These are phyloP conservation scores for Drosophila infuscata DNA, from an alignment of 2,888 invertebrate species.

Conservation along the genomic window DNA sequence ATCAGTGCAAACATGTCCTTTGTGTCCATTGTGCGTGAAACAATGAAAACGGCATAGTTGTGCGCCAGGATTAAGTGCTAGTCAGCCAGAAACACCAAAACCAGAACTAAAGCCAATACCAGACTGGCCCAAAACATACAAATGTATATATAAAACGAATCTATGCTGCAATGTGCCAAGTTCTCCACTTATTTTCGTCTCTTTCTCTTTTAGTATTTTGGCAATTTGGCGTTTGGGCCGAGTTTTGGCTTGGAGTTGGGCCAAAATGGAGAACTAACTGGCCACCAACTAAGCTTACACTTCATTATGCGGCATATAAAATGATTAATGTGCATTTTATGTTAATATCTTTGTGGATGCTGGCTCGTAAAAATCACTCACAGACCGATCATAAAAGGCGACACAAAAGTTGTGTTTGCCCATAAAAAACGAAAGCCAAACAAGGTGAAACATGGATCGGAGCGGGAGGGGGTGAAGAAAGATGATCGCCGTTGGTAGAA, in stretches of 20 bases:
- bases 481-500: slow-evolving; percentile 62
- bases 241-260: slow-evolving; percentile 32
- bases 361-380: slow-evolving; percentile 60
- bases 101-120: slow-evolving; percentile 30
- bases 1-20: slow-evolving; percentile 85
- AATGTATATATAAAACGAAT: slow-evolving; percentile 4
- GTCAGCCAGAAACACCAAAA: slow-evolving; percentile 47
- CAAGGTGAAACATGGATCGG: slow-evolving; percentile 3
- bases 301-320: slow-evolving; percentile 73
- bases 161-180: slow-evolving; percentile 44
- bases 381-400: slow-evolving; percentile 64
- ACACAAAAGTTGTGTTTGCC: slow-evolving; percentile 56
- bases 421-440: slow-evolving; percentile 45
- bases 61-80: slow-evolving; percentile 83
- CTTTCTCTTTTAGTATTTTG: slow-evolving; percentile 40
- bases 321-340: slow-evolving; percentile 77
- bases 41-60: slow-evolving; percentile 84
- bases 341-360: slow-evolving; percentile 60
- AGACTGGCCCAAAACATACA: slow-evolving; percentile 20
- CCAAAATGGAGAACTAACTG: slow-evolving; percentile 32
- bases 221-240: slow-evolving; percentile 43
- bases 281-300: slow-evolving; percentile 53
- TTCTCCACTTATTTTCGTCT: slow-evolving; percentile 1
- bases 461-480: slow-evolving; percentile 24
- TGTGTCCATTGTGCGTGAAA: slow-evolving; percentile 84